Conservation (phyloP, 2,113 vertebrate species). For the Dermatemys mawii region DNA sequence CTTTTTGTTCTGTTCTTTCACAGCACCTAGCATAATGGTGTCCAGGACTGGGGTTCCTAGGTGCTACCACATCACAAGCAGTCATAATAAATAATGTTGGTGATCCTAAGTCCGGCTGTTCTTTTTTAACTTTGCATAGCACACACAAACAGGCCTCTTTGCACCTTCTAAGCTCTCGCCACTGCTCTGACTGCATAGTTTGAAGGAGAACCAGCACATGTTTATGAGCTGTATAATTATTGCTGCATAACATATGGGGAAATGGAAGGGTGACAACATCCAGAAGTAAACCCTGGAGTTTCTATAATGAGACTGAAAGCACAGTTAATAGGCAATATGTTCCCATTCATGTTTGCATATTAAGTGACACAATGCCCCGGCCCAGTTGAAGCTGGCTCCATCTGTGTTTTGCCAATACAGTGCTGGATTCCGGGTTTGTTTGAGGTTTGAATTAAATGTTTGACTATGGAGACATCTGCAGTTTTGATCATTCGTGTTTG, state of each 20-base stretch:
- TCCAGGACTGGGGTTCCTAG: not conserved
- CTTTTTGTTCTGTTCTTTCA: not conserved
- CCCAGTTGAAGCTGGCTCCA: not conserved
- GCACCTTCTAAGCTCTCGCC: not conserved
- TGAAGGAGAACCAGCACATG: not conserved
- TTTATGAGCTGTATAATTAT: not conserved
- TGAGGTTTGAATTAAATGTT: not conserved
- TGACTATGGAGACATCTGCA: conserved; percentile 7
- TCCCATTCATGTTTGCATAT: not conserved
- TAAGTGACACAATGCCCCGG: not conserved
- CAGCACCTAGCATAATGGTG: not conserved
- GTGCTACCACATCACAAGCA: not conserved
- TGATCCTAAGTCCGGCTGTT: not conserved
- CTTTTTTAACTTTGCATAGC: not conserved
- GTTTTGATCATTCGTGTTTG: conserved; percentile 13
- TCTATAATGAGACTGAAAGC: not conserved
- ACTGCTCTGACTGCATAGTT: no score
- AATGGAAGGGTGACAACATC: not conserved
- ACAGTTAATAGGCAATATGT: not conserved
- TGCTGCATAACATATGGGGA: not conserved
- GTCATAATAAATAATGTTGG: not conserved
- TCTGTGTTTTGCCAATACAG: not conserved
- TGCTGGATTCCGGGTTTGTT: not conserved
- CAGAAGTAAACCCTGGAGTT: not conserved
- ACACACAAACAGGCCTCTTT: not conserved